A percentile compares a stretch with the other conserved stretches of the same genome.
phyloP scores from a whole-genome alignment of 2,113 vertebrate species.

The Baryphthengus martii region DNA sequence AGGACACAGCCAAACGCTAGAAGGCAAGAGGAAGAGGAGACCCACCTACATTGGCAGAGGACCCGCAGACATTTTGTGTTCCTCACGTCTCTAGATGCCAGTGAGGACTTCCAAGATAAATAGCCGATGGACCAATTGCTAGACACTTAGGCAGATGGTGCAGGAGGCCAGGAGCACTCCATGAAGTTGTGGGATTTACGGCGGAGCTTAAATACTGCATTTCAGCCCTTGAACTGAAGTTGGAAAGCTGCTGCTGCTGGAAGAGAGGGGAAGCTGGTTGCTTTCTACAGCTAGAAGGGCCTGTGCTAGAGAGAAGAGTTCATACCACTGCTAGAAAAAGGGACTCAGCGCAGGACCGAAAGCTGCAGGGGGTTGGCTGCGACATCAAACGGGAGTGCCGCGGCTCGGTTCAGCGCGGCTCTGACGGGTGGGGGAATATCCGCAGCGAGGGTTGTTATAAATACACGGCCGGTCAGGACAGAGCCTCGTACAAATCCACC shows the following conservation, averaged over 20 bases:
- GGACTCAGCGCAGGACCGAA: background rate
- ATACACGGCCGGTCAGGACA: background rate
- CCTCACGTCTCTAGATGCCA: background rate
- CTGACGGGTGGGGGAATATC: background rate
- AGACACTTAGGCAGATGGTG: conserved; percentile 13
- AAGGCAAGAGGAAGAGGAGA: conserved; percentile 48
- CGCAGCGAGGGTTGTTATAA: background rate
- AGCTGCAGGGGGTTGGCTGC: background rate
- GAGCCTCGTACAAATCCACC: background rate
- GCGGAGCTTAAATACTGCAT: background rate
- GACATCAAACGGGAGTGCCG: background rate
- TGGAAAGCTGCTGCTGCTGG: background rate
- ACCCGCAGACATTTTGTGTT: conserved; percentile 28
- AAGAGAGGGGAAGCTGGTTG: background rate
- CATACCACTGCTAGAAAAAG: background rate
- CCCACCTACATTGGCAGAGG: conserved; percentile 42
- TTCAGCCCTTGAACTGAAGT: background rate
- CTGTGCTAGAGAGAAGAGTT: background rate
- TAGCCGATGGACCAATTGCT: conserved; percentile 18
- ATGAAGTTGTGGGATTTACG: background rate
- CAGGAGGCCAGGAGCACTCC: conserved; percentile 2
- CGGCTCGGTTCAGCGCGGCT: rapidly evolving
- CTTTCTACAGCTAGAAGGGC: background rate
- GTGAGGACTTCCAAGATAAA: conserved; percentile 56
- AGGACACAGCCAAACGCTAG: conserved; percentile 46